Percentiles rank a stretch among this genome's conserved stretches.
Evolutionary conservation across 2,888 invertebrate species (phyloP).

Genomic region (Ptychoptera albimana): DNA sequence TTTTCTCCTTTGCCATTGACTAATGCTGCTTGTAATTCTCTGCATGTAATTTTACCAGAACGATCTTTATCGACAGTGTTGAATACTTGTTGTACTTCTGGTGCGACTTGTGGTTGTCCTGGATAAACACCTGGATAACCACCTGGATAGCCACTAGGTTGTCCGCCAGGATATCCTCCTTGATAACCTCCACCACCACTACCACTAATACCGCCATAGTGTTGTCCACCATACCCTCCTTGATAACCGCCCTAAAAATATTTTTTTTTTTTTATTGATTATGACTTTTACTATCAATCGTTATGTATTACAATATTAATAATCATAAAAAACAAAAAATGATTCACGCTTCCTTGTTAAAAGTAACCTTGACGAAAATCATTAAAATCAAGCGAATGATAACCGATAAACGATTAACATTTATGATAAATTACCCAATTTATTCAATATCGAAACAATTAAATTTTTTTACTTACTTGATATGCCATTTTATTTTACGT

Average conservation of each 20-base stretch:
- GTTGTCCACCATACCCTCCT: background rate
- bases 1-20: conserved; percentile 73
- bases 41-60: conserved; percentile 64
- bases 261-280: no score
- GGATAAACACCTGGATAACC: conserved; percentile 31
- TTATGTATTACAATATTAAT: no score
- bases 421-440: no score
- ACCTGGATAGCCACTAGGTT: conserved; percentile 13
- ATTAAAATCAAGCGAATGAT: no score
- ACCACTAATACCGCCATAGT: background rate
- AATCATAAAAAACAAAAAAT: no score
- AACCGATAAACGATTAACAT: no score
- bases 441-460: no score
- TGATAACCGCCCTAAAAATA: background rate
- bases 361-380: no score
- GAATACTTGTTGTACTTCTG: conserved; percentile 76
- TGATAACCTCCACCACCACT: background rate
- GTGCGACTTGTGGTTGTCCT: conserved; percentile 34
- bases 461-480: no score
- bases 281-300: no score
- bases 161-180: conserved; percentile 10
- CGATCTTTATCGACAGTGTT: conserved; percentile 64
- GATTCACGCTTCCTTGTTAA: no score
- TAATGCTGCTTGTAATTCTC: conserved; percentile 63
- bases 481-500: no score